Evolutionary conservation across 2,113 vertebrate genomes (phyloP).

Genomic region (Cervus canadensis): DNA sequence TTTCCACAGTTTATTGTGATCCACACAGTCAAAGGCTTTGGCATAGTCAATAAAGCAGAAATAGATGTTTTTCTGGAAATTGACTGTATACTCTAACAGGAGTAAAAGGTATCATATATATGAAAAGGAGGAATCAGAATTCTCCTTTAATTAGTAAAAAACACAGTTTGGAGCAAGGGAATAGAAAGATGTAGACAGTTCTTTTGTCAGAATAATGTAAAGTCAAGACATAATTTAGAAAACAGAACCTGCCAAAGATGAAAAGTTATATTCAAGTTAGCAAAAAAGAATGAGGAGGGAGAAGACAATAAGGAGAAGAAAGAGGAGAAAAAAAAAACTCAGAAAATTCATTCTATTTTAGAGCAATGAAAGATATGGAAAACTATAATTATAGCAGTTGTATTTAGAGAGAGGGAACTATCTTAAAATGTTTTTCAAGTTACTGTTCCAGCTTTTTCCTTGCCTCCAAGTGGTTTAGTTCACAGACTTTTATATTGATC

Average conservation of each 20-base stretch:
- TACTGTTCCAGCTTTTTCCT: not conserved
- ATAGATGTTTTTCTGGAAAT: too few relatives aligned
- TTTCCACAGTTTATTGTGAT: too few relatives aligned
- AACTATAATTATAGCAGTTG: not conserved
- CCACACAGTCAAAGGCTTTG: too few relatives aligned
- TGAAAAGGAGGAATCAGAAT: not conserved
- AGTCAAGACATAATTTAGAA: conserved; percentile 33
- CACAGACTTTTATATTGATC: not conserved
- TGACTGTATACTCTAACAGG: not conserved
- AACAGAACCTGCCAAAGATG: not conserved
- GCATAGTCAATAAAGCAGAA: too few relatives aligned
- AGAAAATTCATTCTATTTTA: conserved; percentile 52
- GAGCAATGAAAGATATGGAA: not conserved
- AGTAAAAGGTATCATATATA: not conserved
- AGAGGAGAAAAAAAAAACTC: not conserved
- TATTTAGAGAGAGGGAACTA: conserved; percentile 17
- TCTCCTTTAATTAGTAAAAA: not conserved
- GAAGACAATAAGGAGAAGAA: not conserved
- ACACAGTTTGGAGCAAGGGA: not conserved
- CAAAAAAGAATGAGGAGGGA: not conserved
- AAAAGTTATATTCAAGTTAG: not conserved
- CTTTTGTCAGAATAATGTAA: not conserved
- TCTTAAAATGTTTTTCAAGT: not conserved
- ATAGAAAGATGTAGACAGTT: not conserved
- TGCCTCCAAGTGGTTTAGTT: not conserved